Conservation (phyloP, 1,140 invertebrate genomes). For the Periplaneta americana region DNA sequence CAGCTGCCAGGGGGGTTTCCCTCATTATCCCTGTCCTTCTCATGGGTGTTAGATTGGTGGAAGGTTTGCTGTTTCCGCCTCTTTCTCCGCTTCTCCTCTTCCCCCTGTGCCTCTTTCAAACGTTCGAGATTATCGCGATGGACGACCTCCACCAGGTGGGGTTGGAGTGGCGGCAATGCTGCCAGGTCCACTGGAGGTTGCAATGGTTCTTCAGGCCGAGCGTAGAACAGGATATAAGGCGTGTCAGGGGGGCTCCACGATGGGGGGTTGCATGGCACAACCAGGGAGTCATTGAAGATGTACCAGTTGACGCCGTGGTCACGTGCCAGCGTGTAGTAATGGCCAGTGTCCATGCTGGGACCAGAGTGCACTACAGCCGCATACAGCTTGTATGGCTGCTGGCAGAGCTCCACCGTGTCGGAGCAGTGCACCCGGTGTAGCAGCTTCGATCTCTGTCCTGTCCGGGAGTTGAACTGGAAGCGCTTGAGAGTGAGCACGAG, state of each 20-base stretch:
- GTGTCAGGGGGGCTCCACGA: constrained; percentile 68
- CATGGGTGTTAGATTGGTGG: background rate
- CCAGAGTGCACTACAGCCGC: constrained; percentile 81
- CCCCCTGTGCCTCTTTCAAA: background rate
- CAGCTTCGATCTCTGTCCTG: constrained; percentile 65
- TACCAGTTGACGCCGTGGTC: constrained; percentile 64
- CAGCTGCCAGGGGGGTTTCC: constrained; percentile 3
- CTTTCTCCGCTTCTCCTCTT: constrained; percentile 3
- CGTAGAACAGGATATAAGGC: constrained; percentile 78
- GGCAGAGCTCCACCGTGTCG: constrained; percentile 29
- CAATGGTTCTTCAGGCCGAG: background rate
- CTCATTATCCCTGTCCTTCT: background rate
- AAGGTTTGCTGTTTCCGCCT: background rate
- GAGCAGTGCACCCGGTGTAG: constrained; percentile 48
- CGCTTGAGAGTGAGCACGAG: constrained; percentile 76
- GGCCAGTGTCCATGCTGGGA: constrained; percentile 73
- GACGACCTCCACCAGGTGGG: background rate
- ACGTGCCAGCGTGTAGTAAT: constrained; percentile 79
- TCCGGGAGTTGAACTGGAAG: constrained; percentile 69
- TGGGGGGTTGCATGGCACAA: constrained; percentile 52
- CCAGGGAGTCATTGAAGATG: constrained; percentile 72
- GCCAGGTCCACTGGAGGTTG: background rate
- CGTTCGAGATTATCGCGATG: background rate
- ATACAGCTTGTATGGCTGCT: constrained; percentile 60
- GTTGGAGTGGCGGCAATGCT: background rate